These are phyloP conservation scores for Antechinus flavipes DNA, from an alignment of 2,113 vertebrate species.

Conservation along the genomic window DNA sequence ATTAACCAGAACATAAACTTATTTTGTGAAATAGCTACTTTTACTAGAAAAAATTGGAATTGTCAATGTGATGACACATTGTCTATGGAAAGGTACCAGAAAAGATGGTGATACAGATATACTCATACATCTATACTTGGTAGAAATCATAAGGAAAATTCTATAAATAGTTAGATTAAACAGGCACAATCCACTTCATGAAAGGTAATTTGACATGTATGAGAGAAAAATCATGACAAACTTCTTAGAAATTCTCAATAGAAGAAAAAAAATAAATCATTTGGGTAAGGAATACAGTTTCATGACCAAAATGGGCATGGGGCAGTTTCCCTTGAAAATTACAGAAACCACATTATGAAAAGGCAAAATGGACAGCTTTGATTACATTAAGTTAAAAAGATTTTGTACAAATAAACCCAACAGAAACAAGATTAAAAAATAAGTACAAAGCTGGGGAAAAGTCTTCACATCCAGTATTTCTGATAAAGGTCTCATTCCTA, in stretches of 20 bases:
- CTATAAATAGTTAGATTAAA: neutral
- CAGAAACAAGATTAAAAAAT: no score
- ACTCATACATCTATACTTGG: neutral
- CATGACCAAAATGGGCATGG: neutral
- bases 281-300: neutral
- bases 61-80: neutral
- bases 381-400: no score
- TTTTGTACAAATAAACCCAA: no score
- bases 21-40: neutral
- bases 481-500: no score
- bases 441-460: no score
- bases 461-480: no score
- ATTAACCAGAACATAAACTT: neutral
- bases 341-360: no score
- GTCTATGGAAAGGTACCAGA: neutral
- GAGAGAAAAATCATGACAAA: neutral
- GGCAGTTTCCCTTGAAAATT: no score
- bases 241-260: neutral
- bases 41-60: neutral
- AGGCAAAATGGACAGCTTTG: no score
- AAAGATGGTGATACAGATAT: neutral
- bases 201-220: neutral
- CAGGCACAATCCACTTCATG: neutral
- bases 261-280: neutral
- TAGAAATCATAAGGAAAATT: neutral